These are phyloP conservation scores for Glandiceps talaboti DNA, from an alignment of 53 echinoderm and acorn worm genomes.

Conservation along the genomic window DNA sequence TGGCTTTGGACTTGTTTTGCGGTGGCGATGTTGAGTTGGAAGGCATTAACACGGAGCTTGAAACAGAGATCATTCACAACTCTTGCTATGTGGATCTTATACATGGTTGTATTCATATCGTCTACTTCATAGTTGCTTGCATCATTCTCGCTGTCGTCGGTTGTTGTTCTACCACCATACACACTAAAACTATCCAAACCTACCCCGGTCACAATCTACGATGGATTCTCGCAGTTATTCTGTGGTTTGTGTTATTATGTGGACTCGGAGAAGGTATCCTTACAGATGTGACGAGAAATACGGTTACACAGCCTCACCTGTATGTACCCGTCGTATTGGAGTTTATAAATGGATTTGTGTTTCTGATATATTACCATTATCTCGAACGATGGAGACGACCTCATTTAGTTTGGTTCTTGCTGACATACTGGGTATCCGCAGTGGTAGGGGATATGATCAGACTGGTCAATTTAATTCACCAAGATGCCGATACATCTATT, in stretches of 20 bases:
- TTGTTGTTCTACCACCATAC: slow-evolving; percentile 40
- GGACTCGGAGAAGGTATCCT: slow-evolving; percentile 61
- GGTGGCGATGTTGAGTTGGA: no score
- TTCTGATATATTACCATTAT: background rate
- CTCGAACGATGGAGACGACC: background rate
- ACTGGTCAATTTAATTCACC: background rate
- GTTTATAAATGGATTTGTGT: background rate
- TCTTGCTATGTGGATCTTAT: slow-evolving; percentile 56
- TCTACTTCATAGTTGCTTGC: slow-evolving; percentile 36
- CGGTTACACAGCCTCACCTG: slow-evolving; percentile 73
- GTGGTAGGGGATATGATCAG: background rate
- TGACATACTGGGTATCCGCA: background rate
- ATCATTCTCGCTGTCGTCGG: slow-evolving; percentile 41
- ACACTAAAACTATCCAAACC: slow-evolving; percentile 48
- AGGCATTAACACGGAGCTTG: no score
- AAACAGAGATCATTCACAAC: slow-evolving; percentile 9
- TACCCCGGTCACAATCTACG: slow-evolving; percentile 71
- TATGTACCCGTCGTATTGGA: slow-evolving; percentile 34
- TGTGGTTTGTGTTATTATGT: slow-evolving; percentile 31
- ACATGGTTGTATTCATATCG: slow-evolving; percentile 45
- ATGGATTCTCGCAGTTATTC: slow-evolving; percentile 48
- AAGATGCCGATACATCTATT: background rate
- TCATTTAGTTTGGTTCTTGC: background rate
- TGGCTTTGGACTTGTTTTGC: no score
- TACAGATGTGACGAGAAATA: slow-evolving; percentile 35